Evolutionary conservation across 2,888 invertebrate genomes (phyloP).

Genomic region (Acutogordius australiensis): DNA sequence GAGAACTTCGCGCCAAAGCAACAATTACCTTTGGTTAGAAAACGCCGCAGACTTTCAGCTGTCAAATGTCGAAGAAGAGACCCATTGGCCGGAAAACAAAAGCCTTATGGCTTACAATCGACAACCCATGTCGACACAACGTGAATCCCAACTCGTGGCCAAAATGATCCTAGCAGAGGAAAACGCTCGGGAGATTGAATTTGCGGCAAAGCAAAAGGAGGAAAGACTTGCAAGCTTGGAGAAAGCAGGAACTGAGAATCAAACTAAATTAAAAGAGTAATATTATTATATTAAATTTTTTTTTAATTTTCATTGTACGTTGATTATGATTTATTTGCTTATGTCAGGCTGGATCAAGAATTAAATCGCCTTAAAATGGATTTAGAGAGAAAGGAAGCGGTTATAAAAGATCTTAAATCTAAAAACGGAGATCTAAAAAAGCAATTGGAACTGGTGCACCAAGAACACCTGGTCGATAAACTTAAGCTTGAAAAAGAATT

Average conservation of each 20-base stretch:
- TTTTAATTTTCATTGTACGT: too few species aligned
- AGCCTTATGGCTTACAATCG: constrained; percentile 1
- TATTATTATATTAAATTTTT: background rate
- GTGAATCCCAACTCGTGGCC: background rate
- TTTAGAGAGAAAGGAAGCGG: background rate
- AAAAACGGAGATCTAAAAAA: background rate
- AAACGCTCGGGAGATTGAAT: background rate
- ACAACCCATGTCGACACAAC: background rate
- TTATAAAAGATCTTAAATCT: background rate
- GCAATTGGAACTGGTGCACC: background rate
- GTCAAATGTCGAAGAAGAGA: too few species aligned
- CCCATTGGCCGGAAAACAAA: background rate
- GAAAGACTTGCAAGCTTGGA: background rate
- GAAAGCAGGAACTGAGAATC: background rate
- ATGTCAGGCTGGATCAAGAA: too few species aligned
- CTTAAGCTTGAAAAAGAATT: background rate
- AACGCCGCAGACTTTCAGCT: too few species aligned
- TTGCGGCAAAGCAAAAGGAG: background rate
- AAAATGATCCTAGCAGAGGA: background rate
- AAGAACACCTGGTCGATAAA: background rate
- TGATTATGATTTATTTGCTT: too few species aligned
- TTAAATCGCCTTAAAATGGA: background rate
- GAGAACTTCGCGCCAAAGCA: too few species aligned
- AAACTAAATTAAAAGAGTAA: constrained; percentile 1
- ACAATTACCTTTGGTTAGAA: too few species aligned